These are phyloP conservation scores for Drosophila funebris DNA, from an alignment of 1,140 invertebrate species.

Conservation along the genomic window DNA sequence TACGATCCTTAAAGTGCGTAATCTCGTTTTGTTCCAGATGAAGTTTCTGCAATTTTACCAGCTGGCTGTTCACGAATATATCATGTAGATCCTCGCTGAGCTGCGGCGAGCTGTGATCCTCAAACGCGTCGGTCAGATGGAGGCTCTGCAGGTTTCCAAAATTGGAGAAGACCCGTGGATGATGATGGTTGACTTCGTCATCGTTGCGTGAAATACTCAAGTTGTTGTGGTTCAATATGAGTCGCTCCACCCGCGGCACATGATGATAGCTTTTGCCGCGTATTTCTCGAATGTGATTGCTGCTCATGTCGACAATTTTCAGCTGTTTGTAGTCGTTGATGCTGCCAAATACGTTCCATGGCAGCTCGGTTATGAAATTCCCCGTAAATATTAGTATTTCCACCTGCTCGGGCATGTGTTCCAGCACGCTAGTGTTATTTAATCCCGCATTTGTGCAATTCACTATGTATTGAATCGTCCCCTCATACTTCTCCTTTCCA, in stretches of 20 bases:
- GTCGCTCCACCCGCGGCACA: constrained; percentile 88
- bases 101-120: constrained; percentile 87
- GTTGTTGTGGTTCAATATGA: constrained; percentile 91
- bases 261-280: constrained; percentile 91
- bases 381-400: constrained; percentile 91
- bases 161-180: constrained; percentile 91
- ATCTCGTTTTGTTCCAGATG: constrained; percentile 93
- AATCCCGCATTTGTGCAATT: constrained; percentile 90
- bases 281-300: constrained; percentile 90
- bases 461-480: constrained; percentile 86
- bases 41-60: constrained; percentile 88
- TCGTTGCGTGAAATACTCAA: constrained; percentile 86
- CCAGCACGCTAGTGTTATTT: constrained; percentile 85
- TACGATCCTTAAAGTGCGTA: constrained; percentile 86
- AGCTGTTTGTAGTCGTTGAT: constrained; percentile 86
- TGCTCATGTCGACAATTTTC: constrained; percentile 90
- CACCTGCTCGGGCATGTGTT: constrained; percentile 87
- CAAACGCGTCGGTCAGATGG: constrained; percentile 91
- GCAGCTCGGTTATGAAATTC: constrained; percentile 87
- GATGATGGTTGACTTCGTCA: constrained; percentile 86
- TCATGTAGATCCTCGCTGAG: constrained; percentile 88
- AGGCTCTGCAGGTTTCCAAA: constrained; percentile 89
- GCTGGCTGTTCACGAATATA: constrained; percentile 89
- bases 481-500: constrained; percentile 85
- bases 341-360: constrained; percentile 90